Base-by-base conservation (phyloP, 2,797 vertebrate genomes). In the Myioborus melanocephalus region DNA sequence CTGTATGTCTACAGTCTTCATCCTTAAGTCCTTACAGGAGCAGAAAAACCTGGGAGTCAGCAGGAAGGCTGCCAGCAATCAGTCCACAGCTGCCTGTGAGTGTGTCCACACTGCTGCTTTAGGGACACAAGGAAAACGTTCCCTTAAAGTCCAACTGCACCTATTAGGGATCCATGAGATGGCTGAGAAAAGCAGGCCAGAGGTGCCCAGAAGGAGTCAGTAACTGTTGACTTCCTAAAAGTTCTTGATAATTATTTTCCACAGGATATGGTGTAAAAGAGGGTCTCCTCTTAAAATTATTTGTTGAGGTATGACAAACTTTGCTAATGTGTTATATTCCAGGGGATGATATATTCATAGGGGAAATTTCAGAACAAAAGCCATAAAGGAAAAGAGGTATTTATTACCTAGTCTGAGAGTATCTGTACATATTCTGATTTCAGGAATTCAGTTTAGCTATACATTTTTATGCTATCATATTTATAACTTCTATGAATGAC, bases 31-130 rank as follows among this genome's bases (percentile, higher is more conserved):
- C 64, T 94, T 95, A 91, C 39, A 93, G 68, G 65, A 92, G 81
- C 75, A 95, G 63, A 95, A 95, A 95, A 95, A 77, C 20, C 66
- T 64, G 20, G 8, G 65, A 93, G 63, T 96, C 94, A 96, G 94
- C 94, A 93, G 57, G 75, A 89, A 84, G 35, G 50, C 72, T 95
- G 80, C 81, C 83, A 92, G 57, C 28, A 32, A 13, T 75, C 79
- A 35, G 69, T 56, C 69, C 92, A 69, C 59, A 70, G 70, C 61
- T 64, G 73, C 41, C 56, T 52, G 9, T 16, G 66, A 90, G 50
- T 66, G 37, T 70, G 30, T 39, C 81, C 43, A 43, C 53, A 14
- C 35, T 57, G 41, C 56, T 90, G 66, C 53, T 91, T 72, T 53
- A 47, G 49, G 53, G 56, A 70, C 57, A 53, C 59, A 34, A 84